A percentile compares a stretch with the other conserved stretches of the same genome.
Conservation (phyloP, 2,888 invertebrate species). For the Lithodes maja region DNA sequence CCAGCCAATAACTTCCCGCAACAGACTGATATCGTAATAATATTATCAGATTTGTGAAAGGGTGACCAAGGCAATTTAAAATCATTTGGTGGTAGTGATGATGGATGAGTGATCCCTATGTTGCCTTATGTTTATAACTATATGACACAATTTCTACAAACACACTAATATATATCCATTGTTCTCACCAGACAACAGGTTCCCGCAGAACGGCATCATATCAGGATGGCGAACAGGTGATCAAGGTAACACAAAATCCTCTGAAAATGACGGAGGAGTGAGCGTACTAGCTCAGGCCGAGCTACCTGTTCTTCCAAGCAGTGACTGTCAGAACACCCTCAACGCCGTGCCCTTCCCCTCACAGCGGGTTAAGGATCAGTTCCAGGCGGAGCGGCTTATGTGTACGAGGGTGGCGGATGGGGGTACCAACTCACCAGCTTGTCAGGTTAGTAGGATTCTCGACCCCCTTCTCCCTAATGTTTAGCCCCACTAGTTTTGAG, state of each 20-base stretch:
- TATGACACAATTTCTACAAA: too few relatives aligned
- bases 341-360: conserved; percentile 4
- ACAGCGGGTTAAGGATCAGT: background rate
- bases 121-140: too few relatives aligned
- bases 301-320: background rate
- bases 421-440: background rate
- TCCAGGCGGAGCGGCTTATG: background rate
- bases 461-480: too few relatives aligned
- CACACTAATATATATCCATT: too few relatives aligned
- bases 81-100: background rate
- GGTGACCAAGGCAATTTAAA: too few relatives aligned
- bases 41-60: too few relatives aligned
- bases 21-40: too few relatives aligned
- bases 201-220: conserved; percentile 10
- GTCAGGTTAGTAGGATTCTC: conserved; percentile 1
- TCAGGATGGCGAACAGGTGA: background rate
- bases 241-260: background rate
- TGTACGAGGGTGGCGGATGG: background rate
- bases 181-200: conserved; percentile 10
- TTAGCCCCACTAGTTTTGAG: too few relatives aligned
- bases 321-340: background rate
- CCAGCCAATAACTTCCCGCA: too few relatives aligned
- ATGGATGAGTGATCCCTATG: too few relatives aligned
- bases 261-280: background rate
- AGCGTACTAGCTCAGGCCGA: background rate